These are phyloP conservation scores for Idaea dimidiata DNA, from an alignment of 2,888 invertebrate genomes.

Conservation along the genomic window DNA sequence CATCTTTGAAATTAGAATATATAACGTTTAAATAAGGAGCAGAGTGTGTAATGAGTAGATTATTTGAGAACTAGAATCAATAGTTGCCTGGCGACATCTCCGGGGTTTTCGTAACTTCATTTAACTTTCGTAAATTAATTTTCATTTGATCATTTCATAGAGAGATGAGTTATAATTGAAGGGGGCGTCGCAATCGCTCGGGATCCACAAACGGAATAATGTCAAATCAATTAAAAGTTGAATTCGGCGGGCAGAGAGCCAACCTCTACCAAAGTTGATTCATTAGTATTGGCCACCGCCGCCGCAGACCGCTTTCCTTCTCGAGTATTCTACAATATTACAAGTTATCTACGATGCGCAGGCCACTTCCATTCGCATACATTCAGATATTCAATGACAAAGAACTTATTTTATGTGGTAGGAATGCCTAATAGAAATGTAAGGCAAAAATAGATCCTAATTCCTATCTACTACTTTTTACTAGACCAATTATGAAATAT, in stretches of 20 bases:
- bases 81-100: slow-evolving; percentile 48
- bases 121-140: slow-evolving; percentile 74
- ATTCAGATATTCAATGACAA: slow-evolving; percentile 42
- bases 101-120: slow-evolving; percentile 61
- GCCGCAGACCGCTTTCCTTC: slow-evolving; percentile 36
- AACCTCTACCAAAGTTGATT: slow-evolving; percentile 61
- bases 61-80: slow-evolving; percentile 25
- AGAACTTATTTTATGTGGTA: slow-evolving; percentile 38
- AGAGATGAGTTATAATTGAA: slow-evolving; percentile 73
- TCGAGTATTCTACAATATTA: slow-evolving; percentile 45
- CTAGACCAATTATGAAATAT: no score
- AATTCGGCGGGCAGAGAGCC: slow-evolving; percentile 65
- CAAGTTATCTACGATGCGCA: slow-evolving; percentile 52
- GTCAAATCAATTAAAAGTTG: slow-evolving; percentile 78
- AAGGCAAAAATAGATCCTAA: no score
- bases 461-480: no score
- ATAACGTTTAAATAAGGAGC: slow-evolving; percentile 6
- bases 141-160: slow-evolving; percentile 74
- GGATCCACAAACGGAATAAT: slow-evolving; percentile 74
- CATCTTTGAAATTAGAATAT: slow-evolving; percentile 13
- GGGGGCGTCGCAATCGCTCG: slow-evolving; percentile 62
- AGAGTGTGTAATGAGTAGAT: neutral
- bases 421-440: no score
- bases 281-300: slow-evolving; percentile 61
- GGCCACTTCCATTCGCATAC: slow-evolving; percentile 39